Percentiles rank a stretch among this genome's conserved stretches.
Evolutionary conservation across 2,888 invertebrate genomes (phyloP).

Genomic region (Perithous albicinctus): DNA sequence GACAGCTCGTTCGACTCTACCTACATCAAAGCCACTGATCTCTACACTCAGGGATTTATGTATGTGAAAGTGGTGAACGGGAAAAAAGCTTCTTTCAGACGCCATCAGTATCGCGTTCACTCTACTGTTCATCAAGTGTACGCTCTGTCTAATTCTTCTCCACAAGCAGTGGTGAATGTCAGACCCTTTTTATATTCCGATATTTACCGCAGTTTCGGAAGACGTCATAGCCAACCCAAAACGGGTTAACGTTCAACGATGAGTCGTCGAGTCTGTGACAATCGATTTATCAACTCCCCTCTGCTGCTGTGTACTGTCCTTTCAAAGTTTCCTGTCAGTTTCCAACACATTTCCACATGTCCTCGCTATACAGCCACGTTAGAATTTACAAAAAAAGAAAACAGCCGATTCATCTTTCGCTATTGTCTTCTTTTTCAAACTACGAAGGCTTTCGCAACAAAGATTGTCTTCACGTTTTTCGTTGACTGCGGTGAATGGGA

Average conservation of each 20-base stretch:
- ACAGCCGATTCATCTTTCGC: conserved; percentile 7
- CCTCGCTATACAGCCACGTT: neutral
- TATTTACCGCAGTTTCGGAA: neutral
- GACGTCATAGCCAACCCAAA: neutral
- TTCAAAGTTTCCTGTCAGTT: neutral
- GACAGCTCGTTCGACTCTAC: neutral
- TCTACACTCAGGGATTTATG: neutral
- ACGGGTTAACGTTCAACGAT: conserved; percentile 35
- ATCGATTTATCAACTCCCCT: conserved; percentile 47
- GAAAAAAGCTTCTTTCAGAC: conserved; percentile 52
- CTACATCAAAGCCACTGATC: neutral
- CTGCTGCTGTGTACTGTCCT: neutral
- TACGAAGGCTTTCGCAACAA: neutral
- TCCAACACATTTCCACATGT: neutral
- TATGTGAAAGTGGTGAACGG: conserved; percentile 22
- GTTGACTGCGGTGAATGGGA: neutral
- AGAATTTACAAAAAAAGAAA: neutral
- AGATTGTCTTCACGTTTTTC: neutral
- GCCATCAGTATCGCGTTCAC: neutral
- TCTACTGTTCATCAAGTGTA: neutral
- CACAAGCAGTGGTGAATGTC: neutral
- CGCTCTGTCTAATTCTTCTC: neutral
- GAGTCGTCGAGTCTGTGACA: conserved; percentile 16
- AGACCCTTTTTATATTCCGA: conserved; percentile 13
- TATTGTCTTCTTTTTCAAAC: neutral